Evolutionary conservation across 2,113 vertebrate genomes (phyloP), one percentile per base, ranked within the genome.

Genomic region (Phycodurus eques): DNA sequence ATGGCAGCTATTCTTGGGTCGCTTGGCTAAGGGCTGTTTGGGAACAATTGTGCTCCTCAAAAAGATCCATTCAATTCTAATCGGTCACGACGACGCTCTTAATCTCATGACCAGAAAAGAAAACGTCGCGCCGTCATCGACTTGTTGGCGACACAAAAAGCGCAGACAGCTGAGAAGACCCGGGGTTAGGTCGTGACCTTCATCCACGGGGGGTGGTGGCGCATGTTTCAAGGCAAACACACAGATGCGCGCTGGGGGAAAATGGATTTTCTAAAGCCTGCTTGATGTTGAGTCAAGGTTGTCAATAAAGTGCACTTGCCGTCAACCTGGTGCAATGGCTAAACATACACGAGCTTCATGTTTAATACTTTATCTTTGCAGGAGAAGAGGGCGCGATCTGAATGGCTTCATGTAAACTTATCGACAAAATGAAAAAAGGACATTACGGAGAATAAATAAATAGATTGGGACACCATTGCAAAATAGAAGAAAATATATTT

Each of bases 11-110:
- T 39, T 39, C 35, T 39, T 39, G 6, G 1, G 8, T 75, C 81
- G 86, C 82, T 82, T 71, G 72, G 73, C 79, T 71, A 51, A 63
- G 74, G 68, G 76, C 76, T 73, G 47, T 83, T 68, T 31, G 67
- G 79, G 77, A 85, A 67, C 64, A 33, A 44, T 85, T 42, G 8
- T 33, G 63, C n/a, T 35, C 78, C 77, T 74, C 82, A 61, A 84
- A 80, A 76, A 75, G 80, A 77, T 76, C 61, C 69, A 56, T 87
- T 87, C 88, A 87, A 90, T 90, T 83, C 72, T 56, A 85, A 85
- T 89, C 88, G 77, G 82, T 92, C 88, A 87, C 53, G 0, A 76
- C 83, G 89, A 87, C 89, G 81, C 64, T 10, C 49, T 51, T 51
- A 51, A 51, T 19, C 15, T 6, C 49, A 1, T 35, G 76, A 84